A percentile compares a stretch with the other conserved stretches of the same genome.
These are phyloP conservation scores for Danionella cerebrum DNA, from an alignment of 2,113 vertebrate species.

Conservation along the genomic window DNA sequence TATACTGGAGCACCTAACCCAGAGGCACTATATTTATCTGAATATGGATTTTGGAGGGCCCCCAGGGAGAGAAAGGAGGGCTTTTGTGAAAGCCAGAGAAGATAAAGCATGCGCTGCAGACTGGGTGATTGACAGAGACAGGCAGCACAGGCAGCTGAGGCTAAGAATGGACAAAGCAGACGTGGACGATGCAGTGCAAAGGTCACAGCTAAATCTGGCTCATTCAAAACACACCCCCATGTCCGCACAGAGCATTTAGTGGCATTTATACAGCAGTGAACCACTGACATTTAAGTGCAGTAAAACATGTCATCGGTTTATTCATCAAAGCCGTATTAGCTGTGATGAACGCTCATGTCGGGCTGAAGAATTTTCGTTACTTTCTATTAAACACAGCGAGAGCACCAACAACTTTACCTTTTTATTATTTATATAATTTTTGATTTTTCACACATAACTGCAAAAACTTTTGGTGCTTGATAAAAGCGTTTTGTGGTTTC, in stretches of 20 bases:
- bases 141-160: conserved; percentile 54
- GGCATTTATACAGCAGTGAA: not conserved
- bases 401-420: no score
- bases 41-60: not conserved
- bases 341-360: not conserved
- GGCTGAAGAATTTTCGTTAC: not conserved
- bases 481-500: no score
- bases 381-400: no score
- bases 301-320: not conserved
- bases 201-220: conserved; percentile 61
- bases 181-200: conserved; percentile 43
- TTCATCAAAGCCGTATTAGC: not conserved
- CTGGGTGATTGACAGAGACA: conserved; percentile 56
- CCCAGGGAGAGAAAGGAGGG: not conserved
- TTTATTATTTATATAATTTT: no score
- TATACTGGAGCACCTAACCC: not conserved
- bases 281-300: not conserved
- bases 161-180: conserved; percentile 37
- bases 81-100: not conserved
- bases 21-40: not conserved
- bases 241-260: conserved; percentile 12
- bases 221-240: not conserved
- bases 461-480: no score
- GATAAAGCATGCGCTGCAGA: not conserved
- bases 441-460: no score